phyloP scores from a whole-genome alignment of 2,113 vertebrate genomes.

The Kryptolebias marmoratus region DNA sequence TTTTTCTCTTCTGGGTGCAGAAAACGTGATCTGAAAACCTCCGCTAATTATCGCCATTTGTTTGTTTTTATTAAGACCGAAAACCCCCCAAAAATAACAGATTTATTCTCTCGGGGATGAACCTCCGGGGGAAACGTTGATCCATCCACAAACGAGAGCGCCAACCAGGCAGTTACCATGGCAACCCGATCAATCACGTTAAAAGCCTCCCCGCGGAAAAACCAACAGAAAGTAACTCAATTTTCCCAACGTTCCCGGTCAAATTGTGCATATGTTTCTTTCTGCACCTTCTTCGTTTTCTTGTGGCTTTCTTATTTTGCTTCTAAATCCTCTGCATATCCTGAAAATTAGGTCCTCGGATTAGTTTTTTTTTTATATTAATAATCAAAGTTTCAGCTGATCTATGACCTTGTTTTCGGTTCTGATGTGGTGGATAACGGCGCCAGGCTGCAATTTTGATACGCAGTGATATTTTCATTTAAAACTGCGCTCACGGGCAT shows the following conservation, averaged over 20 bases:
- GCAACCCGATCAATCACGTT: slow-evolving; percentile 2
- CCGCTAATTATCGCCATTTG: not conserved
- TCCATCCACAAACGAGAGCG: not conserved
- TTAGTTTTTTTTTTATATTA: too few relatives aligned
- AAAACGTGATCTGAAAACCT: not conserved
- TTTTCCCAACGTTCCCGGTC: not conserved
- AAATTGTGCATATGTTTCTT: not conserved
- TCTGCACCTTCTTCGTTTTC: not conserved
- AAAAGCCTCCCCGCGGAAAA: not conserved
- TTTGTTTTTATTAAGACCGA: not conserved
- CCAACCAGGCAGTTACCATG: slow-evolving; percentile 1
- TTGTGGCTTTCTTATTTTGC: not conserved
- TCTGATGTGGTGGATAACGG: too few relatives aligned
- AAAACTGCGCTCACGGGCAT: not conserved
- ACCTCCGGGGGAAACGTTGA: not conserved
- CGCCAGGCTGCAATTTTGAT: too few relatives aligned
- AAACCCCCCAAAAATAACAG: too few relatives aligned
- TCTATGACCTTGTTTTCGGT: too few relatives aligned
- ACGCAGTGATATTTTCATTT: too few relatives aligned
- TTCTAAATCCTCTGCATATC: not conserved
- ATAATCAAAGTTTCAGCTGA: too few relatives aligned
- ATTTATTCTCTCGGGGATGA: not conserved
- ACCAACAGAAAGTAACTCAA: not conserved
- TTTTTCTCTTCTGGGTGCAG: not conserved
- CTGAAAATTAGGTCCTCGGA: not conserved